phyloP scores from a whole-genome alignment of 2,888 invertebrate species.

The Lutraria lutraria region DNA sequence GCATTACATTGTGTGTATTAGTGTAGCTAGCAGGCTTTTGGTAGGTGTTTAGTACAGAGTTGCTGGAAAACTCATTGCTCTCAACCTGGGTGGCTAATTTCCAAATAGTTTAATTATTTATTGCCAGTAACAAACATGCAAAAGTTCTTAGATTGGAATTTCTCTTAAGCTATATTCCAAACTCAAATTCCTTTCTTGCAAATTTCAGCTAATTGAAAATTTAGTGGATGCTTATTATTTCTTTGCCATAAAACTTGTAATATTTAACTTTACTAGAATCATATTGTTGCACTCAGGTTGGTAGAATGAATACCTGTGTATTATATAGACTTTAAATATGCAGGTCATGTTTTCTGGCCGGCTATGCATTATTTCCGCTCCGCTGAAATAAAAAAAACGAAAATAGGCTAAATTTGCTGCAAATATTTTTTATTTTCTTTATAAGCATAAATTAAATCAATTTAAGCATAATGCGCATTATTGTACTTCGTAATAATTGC shows the following conservation, averaged over 20 bases:
- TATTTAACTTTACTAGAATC: no score
- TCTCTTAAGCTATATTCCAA: background rate
- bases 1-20: constrained; percentile 39
- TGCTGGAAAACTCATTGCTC: background rate
- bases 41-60: background rate
- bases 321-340: background rate
- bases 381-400: background rate
- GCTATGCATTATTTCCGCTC: constrained; percentile 18
- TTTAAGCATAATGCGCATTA: constrained; percentile 5
- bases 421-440: background rate
- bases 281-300: background rate
- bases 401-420: background rate
- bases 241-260: no score
- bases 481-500: background rate
- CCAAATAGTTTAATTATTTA: background rate
- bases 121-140: background rate
- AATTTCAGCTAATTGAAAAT: background rate
- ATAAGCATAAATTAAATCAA: constrained; percentile 6
- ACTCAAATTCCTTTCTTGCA: background rate
- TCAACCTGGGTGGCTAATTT: background rate
- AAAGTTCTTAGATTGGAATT: background rate
- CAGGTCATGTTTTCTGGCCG: constrained; percentile 5
- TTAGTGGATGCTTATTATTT: background rate
- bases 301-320: background rate
- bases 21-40: constrained; percentile 37